Evolutionary conservation across 1,140 invertebrate species (phyloP).

Genomic region (Gonioctena quinquepunctata): DNA sequence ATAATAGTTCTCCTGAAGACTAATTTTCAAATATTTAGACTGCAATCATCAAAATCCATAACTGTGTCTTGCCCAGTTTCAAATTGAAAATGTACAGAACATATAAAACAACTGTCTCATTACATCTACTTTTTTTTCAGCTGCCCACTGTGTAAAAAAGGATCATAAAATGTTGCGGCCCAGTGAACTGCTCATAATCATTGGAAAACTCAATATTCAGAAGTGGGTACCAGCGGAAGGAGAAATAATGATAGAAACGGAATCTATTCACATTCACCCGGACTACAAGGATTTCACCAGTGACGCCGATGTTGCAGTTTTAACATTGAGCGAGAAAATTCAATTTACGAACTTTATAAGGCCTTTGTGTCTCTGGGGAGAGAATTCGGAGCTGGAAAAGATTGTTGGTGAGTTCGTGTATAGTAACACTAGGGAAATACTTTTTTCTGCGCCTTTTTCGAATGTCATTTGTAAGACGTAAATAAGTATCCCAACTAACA

Average conservation of each 20-base stretch:
- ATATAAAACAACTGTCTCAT: no score
- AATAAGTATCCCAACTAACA: no score
- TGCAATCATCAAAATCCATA: no score
- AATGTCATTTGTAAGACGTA: no score
- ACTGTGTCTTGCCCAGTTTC: no score
- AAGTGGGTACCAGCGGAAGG: constrained; percentile 55
- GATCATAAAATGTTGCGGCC: constrained; percentile 19
- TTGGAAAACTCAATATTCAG: constrained; percentile 59
- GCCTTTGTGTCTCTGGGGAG: constrained; percentile 64
- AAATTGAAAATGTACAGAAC: no score
- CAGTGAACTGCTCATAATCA: constrained; percentile 35
- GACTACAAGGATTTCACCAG: constrained; percentile 47
- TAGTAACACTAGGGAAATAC: no score
- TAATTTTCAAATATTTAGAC: no score
- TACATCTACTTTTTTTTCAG: constrained; percentile 53
- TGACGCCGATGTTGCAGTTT: constrained; percentile 48
- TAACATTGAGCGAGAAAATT: constrained; percentile 36
- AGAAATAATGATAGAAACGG: constrained; percentile 47
- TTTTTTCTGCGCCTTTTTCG: no score
- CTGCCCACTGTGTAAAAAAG: constrained; percentile 59
- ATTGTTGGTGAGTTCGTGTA: constrained; percentile 46
- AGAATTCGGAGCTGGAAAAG: constrained; percentile 44
- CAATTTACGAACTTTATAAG: constrained; percentile 52
- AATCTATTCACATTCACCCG: constrained; percentile 51
- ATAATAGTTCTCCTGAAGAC: no score